Evolutionary conservation across 2,113 vertebrate genomes (phyloP), one percentile per base, ranked within the genome.

Genomic region (Colaptes auratus): DNA sequence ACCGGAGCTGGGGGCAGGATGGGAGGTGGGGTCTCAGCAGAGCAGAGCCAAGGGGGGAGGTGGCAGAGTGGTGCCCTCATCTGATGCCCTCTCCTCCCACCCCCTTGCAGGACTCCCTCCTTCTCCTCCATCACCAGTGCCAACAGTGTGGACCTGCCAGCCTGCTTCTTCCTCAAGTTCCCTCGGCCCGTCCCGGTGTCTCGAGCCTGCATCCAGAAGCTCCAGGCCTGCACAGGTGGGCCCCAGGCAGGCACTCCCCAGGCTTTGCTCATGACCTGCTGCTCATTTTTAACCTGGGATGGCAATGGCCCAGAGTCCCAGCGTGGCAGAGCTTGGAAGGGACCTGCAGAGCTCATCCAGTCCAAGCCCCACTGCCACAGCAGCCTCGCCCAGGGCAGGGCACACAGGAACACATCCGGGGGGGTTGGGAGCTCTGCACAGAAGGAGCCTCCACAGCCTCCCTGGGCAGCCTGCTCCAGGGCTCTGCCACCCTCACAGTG

Each of bases 161-260:
- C 99, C 39, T 99, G 99, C 91, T 99, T 99, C 97, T 99, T 99
- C 97, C 98, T 99, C 81, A 99, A 99, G 91, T 99, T 99, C 97
- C 99, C 98, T 58, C 97, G 96, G 25, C 98, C 99, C 86, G 98
- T 99, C 83, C 99, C 99, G 25, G 99, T 99, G 91, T 99, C 99
- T 15, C 97, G 98, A 88, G 98, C 98, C 67, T 99, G 99, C 95
- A 99, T 99, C 91, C 98, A 99, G 97, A 99, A 98, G 59, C 98
- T 99, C 65, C 98, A 98, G 92, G 98, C 90, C 90, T 98, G 98
- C 93, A 99, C 99, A 95, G 99, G 99, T 99, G 76, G 48, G 97
- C 88, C 7, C 15, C 67, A 36, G 16, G 6, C 16, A 28, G 16
- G 5, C 5, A 0, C 8, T 44, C 12, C 12, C 18, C 18, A 2